Base-by-base conservation (phyloP, 2,888 invertebrate species). In the Metallyticus violacea region DNA sequence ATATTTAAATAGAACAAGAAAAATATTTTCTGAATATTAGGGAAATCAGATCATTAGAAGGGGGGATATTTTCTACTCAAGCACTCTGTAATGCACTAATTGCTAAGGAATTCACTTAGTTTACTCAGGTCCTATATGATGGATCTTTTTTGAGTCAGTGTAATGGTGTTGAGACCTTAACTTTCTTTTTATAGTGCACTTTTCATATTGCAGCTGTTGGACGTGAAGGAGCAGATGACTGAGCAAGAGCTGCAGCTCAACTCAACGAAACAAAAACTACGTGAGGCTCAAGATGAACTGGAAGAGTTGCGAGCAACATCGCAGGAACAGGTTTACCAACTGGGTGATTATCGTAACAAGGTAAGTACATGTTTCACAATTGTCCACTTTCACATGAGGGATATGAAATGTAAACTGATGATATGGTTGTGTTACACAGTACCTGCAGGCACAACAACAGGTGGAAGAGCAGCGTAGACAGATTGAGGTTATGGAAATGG, bases 381-480 rank as follows among this genome's bases (percentile, higher is more conserved):
- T 7, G 22, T 40, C 25, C 82, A 40, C 6, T 29, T 30, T 25
- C 1, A 40, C 30, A 62, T 15, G 40, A 4, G 9, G 15, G 2
- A 15, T 40, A 7, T 0, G 6, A 28, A 0, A 27, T 29, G 7
- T 81, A 9, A 7, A n/a, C 26, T 78, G n/a, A 26, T 26, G 7
- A 3, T 76, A n/a, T 76, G 26, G n/a, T 25, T 85, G 22, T 1
- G 22, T 5, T 4, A 88, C 89, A 26, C 87, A 92, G 91, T 95
- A 94, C 89, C 90, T 95, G 27, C 93, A 94, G 93, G 95, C 95
- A 0, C 95, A 95, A 89, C 95, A 96, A 90, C 91, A 93, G 83
- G 95, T 95, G 0, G 96, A 96, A 90, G 96, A 96, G 90, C 95
- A 95, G 90, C 92, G 93, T 0, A 92, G 95, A 1, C 95, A 95